Base-by-base conservation (phyloP, 2,888 invertebrate genomes). In the Chaitophorus viminalis region DNA sequence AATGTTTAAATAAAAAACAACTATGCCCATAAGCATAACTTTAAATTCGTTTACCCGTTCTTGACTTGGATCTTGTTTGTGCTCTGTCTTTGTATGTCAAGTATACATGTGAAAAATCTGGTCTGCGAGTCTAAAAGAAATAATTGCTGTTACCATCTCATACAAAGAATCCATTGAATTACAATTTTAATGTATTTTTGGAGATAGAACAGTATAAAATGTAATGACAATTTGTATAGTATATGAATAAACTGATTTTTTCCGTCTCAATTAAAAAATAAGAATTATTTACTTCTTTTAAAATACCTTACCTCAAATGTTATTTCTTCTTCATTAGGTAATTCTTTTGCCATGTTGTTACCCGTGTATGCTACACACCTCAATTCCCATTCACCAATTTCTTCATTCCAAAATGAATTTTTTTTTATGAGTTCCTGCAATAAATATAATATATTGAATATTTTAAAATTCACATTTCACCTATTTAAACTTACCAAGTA, bases 281-380 rank as follows among this genome's bases (percentile, higher is more conserved):
- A 52, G 1, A 52, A 8, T 11, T 52, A 6, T 17, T 17, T 17
- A 17, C 4, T 14, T 52, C 2, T 8, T 52, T 52, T 52, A 17
- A 52, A 52, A 54, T 21, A 77, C 46, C 31, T 65, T 81, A 74
- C 87, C 31, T 87, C 79, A 72, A 87, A 81, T 5, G 72, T 81
- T n/a, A 79, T 74, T 78, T 87, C 87, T 81, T 78, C 90, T 89
- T 92, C 92, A 77, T 85, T 88, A 14, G 89, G 89, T 25, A 90
- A 89, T 31, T 90, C 89, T 89, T 96, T 96, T 89, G 95, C 93
- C 98, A 99, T 99, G 91, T 99, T 99, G 92, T 99, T 99, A 0
- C 99, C 99, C 14, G 99, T 98, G 92, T 99, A 99, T 0, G 99
- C 99, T 14, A 99, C 98, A 92, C 99, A 99, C 91, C 96, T 96